Base-by-base conservation (phyloP, 1,140 invertebrate species). In the Drosophila navojoa region DNA sequence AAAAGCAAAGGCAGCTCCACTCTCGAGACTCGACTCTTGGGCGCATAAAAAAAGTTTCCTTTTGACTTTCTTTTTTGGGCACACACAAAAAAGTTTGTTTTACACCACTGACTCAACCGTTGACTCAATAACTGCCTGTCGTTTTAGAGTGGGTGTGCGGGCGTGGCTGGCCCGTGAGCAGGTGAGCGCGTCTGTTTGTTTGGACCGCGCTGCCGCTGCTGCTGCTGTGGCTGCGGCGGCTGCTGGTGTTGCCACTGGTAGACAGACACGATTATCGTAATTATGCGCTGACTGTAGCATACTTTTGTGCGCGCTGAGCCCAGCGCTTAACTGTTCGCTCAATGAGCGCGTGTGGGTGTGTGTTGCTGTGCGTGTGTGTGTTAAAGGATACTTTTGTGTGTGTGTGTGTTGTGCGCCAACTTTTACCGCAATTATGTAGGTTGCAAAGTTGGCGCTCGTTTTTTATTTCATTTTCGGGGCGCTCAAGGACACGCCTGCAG, bases 221-320 rank as follows among this genome's bases (percentile, higher is more conserved):
- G 38, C 19, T 22, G 57, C 38, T 6, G 38, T 44, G 47, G 45
- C 61, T 58, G 38, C 19, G 19, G 57, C 38, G 4, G 29, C 49
- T 53, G 60, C 71, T 59, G 45, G 58, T 61, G 38, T 47, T 69
- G 61, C 63, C 57, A 22, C 50, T 64, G 68, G 44, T 62, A 82
- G 81, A 86, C 81, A 84, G 84, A 89, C 85, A 80, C 84, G 84
- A 89, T 89, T 89, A 89, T 89, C 85, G 84, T 89, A 89, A 89
- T 89, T 89, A 89, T 89, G 84, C 84, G 84, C 73, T 77, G 82
- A 77, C 76, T 78, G 82, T 82, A 86, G 84, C 79, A 82, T 82
- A 86, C 84, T 89, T 86, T 89, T 86, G 47, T 87, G 84, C 71
- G 71, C 71, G 79, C 66, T 58, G 53, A 74, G 76, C 79, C 74